Base-by-base conservation (phyloP, 37 sponge, comb jelly and placozoan species). In the Mnemiopsis leidyi region DNA sequence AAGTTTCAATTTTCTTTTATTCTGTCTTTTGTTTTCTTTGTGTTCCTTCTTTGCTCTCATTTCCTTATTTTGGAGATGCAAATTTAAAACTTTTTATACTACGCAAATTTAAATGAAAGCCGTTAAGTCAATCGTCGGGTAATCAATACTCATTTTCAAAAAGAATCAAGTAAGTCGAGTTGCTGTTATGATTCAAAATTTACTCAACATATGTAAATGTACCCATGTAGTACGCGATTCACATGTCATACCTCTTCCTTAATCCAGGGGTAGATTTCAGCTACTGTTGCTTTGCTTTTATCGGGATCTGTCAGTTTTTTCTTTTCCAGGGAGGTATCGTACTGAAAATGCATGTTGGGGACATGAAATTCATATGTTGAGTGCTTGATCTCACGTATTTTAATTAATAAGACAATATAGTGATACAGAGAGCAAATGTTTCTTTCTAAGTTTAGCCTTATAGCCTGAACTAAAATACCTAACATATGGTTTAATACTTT, bases 261-360 rank as follows among this genome's bases (percentile, higher is more conserved):
- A 23, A 71, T 71, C 75, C 75, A 71, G 3, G 75, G 75, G 75
- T 71, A 71, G 75, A 71, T 71, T 28, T 71, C 75, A 18, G 75
- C 75, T 13, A 71, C 75, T n/a, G 75, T 71, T 71, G 75, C 75
- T 71, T 71, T 71, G 30, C 20, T 71, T 28, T 71, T 71, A 29
- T 71, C 30, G 13, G 61, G 9, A 13, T 67, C 68, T 67, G 68
- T 67, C 20, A 67, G 18, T 71, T 71, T 71, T 2, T 71, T 71
- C 20, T 28, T n/a, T 71, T 71, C 75, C n/a, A 18, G n/a, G n/a
- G n/a, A n/a, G n/a, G 75, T 71, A 28, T 71, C 75, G 20, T 29
- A 71, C 75, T 71, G 75, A 28, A 28, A 29, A 28, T 13, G 68
- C 18, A 67, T 20, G 68, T 67, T 13, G 13, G 68, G 13, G 68